phyloP scores from a whole-genome alignment of 2,797 vertebrate species.

The Cheirogaleus major region DNA sequence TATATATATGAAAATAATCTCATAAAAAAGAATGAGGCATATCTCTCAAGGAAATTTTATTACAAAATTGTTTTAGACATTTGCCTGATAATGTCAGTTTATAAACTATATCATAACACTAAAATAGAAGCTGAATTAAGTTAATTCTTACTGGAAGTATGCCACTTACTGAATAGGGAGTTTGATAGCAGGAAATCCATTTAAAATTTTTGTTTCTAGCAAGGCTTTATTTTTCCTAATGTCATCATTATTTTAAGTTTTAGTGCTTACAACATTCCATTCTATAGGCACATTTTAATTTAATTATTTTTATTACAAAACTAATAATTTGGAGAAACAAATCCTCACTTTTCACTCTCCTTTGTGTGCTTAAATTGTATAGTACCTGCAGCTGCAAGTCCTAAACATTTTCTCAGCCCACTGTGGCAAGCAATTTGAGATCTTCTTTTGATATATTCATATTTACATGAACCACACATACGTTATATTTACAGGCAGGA shows the following conservation, averaged over 20 bases:
- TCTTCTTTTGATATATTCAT: neutral
- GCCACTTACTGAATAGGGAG: constrained; percentile 21
- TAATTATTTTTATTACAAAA: neutral
- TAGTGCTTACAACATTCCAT: neutral
- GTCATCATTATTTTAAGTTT: neutral
- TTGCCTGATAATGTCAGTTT: constrained; percentile 35
- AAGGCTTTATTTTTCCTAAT: neutral
- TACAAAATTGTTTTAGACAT: constrained; percentile 46
- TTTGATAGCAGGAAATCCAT: neutral
- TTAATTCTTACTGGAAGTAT: constrained; percentile 68
- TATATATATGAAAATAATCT: neutral
- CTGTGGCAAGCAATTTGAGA: neutral
- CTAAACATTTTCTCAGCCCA: neutral
- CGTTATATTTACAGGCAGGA: neutral
- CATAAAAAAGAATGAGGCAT: neutral
- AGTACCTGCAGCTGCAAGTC: neutral
- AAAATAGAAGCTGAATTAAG: constrained; percentile 74
- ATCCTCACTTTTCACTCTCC: neutral
- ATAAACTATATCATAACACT: constrained; percentile 29
- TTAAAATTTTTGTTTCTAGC: constrained; percentile 10
- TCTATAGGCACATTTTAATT: neutral
- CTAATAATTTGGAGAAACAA: neutral
- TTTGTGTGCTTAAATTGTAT: neutral
- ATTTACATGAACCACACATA: neutral
- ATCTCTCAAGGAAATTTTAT: neutral